A percentile compares a stretch with the other conserved stretches of the same genome.
Conservation (phyloP, 2,797 vertebrate genomes). For the Macropus fuliginosus region DNA sequence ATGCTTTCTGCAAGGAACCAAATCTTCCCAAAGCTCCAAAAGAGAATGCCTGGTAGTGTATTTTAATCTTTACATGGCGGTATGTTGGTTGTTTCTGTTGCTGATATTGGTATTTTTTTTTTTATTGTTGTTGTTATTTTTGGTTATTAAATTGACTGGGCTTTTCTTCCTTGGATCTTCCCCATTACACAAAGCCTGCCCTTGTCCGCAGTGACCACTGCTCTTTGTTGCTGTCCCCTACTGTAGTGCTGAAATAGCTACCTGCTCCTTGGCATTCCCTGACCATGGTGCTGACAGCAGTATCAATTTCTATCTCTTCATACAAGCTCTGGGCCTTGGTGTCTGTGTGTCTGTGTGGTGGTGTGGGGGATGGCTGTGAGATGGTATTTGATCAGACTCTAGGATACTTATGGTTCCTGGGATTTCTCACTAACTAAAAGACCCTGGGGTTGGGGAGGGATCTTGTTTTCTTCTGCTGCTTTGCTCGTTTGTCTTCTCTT, state of each 20-base stretch:
- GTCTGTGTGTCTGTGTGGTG: neutral
- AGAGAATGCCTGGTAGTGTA: neutral
- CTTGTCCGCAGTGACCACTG: neutral
- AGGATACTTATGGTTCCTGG: neutral
- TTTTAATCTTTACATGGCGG: neutral
- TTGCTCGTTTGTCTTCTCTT: slow-evolving; percentile 63
- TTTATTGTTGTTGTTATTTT: neutral
- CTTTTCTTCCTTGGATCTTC: neutral
- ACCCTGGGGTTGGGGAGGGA: neutral
- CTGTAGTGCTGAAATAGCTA: neutral
- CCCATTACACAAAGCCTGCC: neutral
- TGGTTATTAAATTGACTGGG: neutral
- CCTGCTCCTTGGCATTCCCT: neutral
- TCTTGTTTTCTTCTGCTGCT: slow-evolving; percentile 52
- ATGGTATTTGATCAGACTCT: neutral
- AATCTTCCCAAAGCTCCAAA: neutral
- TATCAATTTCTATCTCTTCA: neutral
- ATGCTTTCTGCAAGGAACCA: slow-evolving; percentile 3
- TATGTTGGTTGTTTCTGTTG: neutral
- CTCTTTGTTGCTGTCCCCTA: neutral
- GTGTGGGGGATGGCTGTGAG: neutral
- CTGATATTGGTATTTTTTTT: neutral
- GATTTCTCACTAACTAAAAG: neutral
- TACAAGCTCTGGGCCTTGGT: neutral
- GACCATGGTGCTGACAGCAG: neutral